Evolutionary conservation across 2,797 vertebrate species (phyloP).

Genomic region (Urosaurus nigricauda): DNA sequence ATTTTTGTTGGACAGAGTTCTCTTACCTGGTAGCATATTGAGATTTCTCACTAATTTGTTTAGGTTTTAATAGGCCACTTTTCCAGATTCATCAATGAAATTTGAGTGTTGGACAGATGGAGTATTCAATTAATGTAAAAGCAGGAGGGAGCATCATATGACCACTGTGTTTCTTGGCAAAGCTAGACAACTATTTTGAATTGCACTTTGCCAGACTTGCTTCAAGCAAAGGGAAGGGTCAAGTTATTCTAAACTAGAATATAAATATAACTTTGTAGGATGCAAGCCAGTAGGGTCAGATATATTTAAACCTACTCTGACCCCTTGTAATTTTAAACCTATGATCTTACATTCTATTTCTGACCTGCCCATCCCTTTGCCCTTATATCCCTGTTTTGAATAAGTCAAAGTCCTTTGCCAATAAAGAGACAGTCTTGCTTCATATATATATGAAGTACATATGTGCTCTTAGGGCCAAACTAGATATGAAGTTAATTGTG

Average conservation of each 20-base stretch:
- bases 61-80: conserved; percentile 31
- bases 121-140: conserved; percentile 44
- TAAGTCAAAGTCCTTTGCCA: conserved; percentile 47
- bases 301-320: conserved; percentile 50
- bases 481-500: background rate
- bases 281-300: conserved; percentile 53
- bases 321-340: conserved; percentile 23
- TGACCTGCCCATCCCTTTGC: conserved; percentile 64
- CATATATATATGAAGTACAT: conserved; percentile 22
- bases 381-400: conserved; percentile 47
- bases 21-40: background rate
- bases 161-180: conserved; percentile 56
- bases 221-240: conserved; percentile 60
- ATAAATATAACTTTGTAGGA: conserved; percentile 67
- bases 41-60: conserved; percentile 14
- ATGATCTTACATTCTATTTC: conserved; percentile 60
- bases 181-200: conserved; percentile 66
- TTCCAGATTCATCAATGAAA: accelerated
- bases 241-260: conserved; percentile 58
- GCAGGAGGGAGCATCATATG: conserved; percentile 60
- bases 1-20: background rate
- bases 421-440: background rate
- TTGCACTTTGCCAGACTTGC: conserved; percentile 29
- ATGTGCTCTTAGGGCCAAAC: background rate
- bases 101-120: background rate